phyloP scores from a whole-genome alignment of 2,797 vertebrate species.

The Spheniscus humboldti region DNA sequence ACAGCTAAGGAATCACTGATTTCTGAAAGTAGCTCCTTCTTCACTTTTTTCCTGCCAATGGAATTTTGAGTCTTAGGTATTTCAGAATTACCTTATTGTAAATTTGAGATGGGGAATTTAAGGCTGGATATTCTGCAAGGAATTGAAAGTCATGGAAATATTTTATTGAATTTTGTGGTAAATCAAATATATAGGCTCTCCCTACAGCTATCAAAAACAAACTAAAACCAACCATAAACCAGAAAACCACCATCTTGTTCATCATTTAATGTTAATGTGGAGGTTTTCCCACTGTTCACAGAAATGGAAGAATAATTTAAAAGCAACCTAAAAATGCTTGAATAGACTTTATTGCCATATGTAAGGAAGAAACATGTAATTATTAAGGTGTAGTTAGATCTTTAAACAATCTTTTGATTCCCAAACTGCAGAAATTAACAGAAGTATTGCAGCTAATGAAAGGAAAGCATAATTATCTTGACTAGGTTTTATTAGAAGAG shows the following conservation, averaged over 20 bases:
- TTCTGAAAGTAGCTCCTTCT: not conserved
- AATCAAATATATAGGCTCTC: not conserved
- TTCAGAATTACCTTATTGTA: not conserved
- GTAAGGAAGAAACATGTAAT: not conserved
- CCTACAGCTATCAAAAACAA: not conserved
- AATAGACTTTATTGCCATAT: not conserved
- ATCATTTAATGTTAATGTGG: not conserved
- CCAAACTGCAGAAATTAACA: not conserved
- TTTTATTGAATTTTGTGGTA: not conserved
- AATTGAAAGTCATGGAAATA: not conserved
- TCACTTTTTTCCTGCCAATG: not conserved
- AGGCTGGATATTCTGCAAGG: not conserved
- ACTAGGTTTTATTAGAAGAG: not conserved
- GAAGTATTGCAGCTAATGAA: not conserved
- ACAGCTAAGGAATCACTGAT: not conserved
- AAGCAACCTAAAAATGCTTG: not conserved
- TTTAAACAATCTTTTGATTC: not conserved
- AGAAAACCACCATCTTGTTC: not conserved
- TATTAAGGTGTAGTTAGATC: not conserved
- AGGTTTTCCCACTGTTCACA: not conserved
- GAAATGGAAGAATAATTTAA: not conserved
- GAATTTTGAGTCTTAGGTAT: not conserved
- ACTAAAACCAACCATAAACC: not conserved
- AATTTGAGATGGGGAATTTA: not conserved
- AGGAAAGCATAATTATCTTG: not conserved